Conservation (phyloP, 2,888 invertebrate species). For the Platycnemis pennipes region DNA sequence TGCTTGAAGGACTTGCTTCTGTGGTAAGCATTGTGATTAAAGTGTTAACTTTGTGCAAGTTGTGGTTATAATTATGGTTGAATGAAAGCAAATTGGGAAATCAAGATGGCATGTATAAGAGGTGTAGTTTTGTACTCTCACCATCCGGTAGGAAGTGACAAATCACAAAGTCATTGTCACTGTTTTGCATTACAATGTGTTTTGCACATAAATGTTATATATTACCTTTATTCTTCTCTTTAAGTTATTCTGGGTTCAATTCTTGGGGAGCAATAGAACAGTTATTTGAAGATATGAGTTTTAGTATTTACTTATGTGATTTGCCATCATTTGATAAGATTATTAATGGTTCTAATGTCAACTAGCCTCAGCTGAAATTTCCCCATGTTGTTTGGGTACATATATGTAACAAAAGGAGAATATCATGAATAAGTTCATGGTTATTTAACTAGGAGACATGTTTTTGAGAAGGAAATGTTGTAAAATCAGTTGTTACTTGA, state of each 20-base stretch:
- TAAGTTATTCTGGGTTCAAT: conserved; percentile 46
- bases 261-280: conserved; percentile 36
- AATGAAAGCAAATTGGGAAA: conserved; percentile 55
- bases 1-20: conserved; percentile 67
- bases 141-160: conserved; percentile 55
- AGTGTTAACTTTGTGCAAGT: conserved; percentile 62
- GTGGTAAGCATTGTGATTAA: conserved; percentile 64
- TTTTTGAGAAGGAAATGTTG: conserved; percentile 22
- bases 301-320: conserved; percentile 2
- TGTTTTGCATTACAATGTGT: conserved; percentile 49
- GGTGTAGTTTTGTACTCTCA: conserved; percentile 44
- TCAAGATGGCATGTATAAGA: conserved; percentile 44
- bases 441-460: conserved; percentile 16
- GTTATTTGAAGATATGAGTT: neutral
- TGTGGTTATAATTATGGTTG: conserved; percentile 64
- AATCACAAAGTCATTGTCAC: conserved; percentile 62
- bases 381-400: neutral
- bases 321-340: neutral
- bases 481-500: neutral
- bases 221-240: conserved; percentile 53
- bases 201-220: conserved; percentile 53
- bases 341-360: neutral
- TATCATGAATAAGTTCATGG: neutral
- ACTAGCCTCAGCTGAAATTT: neutral
- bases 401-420: neutral